Base-by-base conservation (phyloP, 2,113 vertebrate species). In the Limanda limanda region DNA sequence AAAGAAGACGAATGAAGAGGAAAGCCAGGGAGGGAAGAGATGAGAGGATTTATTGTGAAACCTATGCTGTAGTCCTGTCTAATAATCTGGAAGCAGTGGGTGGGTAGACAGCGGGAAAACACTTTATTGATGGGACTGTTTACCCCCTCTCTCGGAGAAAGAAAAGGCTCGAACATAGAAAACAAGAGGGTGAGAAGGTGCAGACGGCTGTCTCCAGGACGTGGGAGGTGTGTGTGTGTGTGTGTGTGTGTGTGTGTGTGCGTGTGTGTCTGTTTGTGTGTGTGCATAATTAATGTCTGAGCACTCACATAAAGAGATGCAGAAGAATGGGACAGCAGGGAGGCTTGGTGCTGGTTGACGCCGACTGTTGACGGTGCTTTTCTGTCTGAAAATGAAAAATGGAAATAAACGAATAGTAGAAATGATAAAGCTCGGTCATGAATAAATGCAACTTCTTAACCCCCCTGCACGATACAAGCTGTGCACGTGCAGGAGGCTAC, bases 51-150 rank as follows among this genome's bases (percentile, higher is more conserved):
- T 80, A 87, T 84, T 47, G 79, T 85, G 66, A 74, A 79, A 85
- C 74, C 80, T 79, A 76, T 69, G 79, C 76, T 86, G 78, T 63
- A 76, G 84, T 73, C 78, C 69, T 86, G 85, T 82, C 82, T 89
- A 74, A 83, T 86, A 56, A 88, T 90, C 78, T 83, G 73, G 54
- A 61, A 71, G 78, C 83, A 52, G 77, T 88, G 79, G 87, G 82
- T 71, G 86, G 84, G 70, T 42, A 86, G 85, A 91, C 89, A 89
- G 91, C 72, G 17, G 69, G 73, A 83, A 85, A 87, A 86, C 71
- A 78, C 57, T 71, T 58, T 79, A 91, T 89, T 86, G 81, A 93
- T 91, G 88, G 68, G 51, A 62, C 78, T 88, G 84, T 91, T 92
- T 87, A 88, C 79, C 54, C 54, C 73, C 27, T 65, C 69, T 78